Evolutionary conservation across 2,113 vertebrate genomes (phyloP), one percentile per base, ranked within the genome.

Genomic region (Apodemus sylvaticus): DNA sequence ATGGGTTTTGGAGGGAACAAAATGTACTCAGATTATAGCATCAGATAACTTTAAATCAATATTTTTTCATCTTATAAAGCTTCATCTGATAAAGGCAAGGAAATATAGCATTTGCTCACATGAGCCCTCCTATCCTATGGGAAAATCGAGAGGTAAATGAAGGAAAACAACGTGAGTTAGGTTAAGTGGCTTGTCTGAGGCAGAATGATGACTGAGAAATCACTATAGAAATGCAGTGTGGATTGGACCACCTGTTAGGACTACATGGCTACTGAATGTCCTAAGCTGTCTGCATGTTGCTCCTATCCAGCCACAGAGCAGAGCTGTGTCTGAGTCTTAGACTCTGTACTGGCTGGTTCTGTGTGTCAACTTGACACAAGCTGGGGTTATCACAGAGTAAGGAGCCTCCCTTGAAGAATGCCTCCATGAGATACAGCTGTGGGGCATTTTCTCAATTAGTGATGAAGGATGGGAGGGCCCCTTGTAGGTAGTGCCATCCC

Each of bases 221-320:
- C 31, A 51, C 77, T 39, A 3, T 51, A 68, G 39, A 68, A 29
- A 39, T 68, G 14, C 11, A 39, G 31, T 7, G 77, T 7, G 29
- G 34, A 39, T n/a, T 6, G 24, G 13, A 60, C 26, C 31, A 31
- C 60, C 7, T 1, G 6, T 16, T 3, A 11, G 64, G 6, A 51
- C 73, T 73, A 12, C 42, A 77, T 82, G 55, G 74, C 36, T 8
- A 51, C 31, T 51, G 45, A 76, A 17, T 29, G 45, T 34, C 11
- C 42, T 34, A 51, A 51, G 45, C 4, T 39, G 73, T 39, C 53
- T 76, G 9, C 4, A 2, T 5, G 16, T 36, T 81, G 78, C 7
- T 29, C 9, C 1, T 12, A 7, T 0, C 7, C 19, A 53, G 48
- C 45, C 36, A 0, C 1, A 29, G 58, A 7, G 12, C 60, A 36